Evolutionary conservation across 2,113 vertebrate genomes (phyloP), one percentile per base, ranked within the genome.

Genomic region (Propithecus coquereli): DNA sequence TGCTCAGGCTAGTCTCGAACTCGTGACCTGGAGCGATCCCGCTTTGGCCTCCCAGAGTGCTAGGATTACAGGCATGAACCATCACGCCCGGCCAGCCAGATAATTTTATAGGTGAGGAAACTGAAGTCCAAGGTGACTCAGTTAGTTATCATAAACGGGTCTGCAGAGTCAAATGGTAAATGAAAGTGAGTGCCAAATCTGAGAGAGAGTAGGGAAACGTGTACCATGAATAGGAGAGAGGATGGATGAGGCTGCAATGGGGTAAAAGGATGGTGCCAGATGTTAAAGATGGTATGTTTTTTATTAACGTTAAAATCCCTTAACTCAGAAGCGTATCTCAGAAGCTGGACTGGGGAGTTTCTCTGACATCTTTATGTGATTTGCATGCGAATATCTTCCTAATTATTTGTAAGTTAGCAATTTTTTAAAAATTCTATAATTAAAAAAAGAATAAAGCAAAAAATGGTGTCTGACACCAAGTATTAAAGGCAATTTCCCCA

Each of bases 401-500:
- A 76, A 80, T 80, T 68, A 81, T 82, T 76, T 73, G 37, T 12
- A 77, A 86, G 66, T 73, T 82, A 86, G 27, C 65, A 63, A 85
- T 47, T 40, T 34, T 18, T 8, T 22, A 1, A 71, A 84, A 95
- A 94, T n/a, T 47, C 73, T 80, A n/a, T 70, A 74, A 88, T 90
- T 71, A 86, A 82, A 93, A 77, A 74, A 74, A 84, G 85, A 57
- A 54, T 52, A 93, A 79, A 80, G 52, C 57, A 90, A 37, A 47
- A 91, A 63, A 43, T 34, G 80, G 25, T 70, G 82, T 61, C 43
- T 40, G 43, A 81, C 20, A 79, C 40, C 8, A 61, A 81, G 27
- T 17, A 43, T 9, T 71, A 57, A 77, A 89, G 83, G 47, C 16
- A 92, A 71, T 65, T 94, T 88, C 23, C 34, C 20, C 45, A 85